Evolutionary conservation across 2,113 vertebrate genomes (phyloP), one percentile per base, ranked within the genome.

Genomic region (Chionis minor): DNA sequence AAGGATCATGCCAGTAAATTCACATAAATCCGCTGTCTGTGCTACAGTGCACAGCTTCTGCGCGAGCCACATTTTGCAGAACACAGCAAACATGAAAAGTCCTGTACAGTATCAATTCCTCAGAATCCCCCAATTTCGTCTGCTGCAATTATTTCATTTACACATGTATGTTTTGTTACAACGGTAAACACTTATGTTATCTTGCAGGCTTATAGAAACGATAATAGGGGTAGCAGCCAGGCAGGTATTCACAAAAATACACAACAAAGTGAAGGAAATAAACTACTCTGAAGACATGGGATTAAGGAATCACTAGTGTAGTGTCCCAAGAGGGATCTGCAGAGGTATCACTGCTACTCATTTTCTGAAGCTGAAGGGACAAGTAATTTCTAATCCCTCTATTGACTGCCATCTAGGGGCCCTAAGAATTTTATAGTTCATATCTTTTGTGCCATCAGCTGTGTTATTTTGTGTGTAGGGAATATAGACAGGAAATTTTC

Each of bases 321-420:
- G 35, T 17, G 30, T 85, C 61, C 90, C 83, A 59, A 44, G 56
- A 52, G 52, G 44, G 33, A 88, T 28, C 71, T 33, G 63, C 20
- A 35, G 79, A 91, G 23, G 22, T 78, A 75, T 49, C 45, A 40
- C 51, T 74, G 40, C 32, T 89, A 33, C 42, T 72, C 17, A 44
- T 96, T 95, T 91, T 93, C 77, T 58, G 86, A 91, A 87, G 56
- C 30, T 75, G 73, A 94, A 91, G 56, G 70, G 69, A 73, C 69
- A 92, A 94, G 66, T 67, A 0, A 84, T 80, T 97, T 72, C 88
- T 94, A 95, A 97, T 81, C 83, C 83, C 97, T 97, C 83, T 74
- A 94, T 91, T 97, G 96, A 95, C 95, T 97, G 96, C 97, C 96
- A 97, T 94, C 97, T 97, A 96, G 97, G 94, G 95, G 94, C 91